These are phyloP conservation scores for Malurus alboscapulatus DNA, from an alignment of 2,113 vertebrate genomes.

Conservation along the genomic window DNA sequence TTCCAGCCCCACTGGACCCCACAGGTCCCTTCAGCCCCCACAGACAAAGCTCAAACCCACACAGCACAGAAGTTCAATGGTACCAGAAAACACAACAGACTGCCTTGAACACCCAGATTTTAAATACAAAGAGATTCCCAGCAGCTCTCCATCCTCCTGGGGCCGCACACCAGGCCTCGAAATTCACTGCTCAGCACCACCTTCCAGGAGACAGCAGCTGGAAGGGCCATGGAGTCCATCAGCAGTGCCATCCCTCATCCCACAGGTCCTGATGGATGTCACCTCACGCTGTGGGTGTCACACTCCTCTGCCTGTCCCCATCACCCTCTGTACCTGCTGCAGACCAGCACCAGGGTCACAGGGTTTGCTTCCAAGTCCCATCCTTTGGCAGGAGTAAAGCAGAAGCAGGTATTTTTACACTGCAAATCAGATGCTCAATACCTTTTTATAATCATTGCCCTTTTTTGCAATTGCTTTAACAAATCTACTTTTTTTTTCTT, in stretches of 20 bases:
- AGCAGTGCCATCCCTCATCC: neutral
- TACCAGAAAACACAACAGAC: neutral
- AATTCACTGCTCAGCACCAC: neutral
- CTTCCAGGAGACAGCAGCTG: neutral
- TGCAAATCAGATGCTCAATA: neutral
- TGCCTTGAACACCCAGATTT: neutral
- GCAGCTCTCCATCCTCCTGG: neutral
- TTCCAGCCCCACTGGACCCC: neutral
- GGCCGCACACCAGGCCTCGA: neutral
- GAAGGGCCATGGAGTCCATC: neutral
- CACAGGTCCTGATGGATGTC: neutral
- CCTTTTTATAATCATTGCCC: neutral
- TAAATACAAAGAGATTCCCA: neutral
- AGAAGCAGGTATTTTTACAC: neutral
- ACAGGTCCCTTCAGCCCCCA: neutral
- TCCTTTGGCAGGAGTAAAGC: neutral
- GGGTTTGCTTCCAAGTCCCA: neutral
- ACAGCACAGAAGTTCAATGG: neutral
- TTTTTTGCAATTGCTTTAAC: neutral
- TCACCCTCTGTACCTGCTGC: neutral
- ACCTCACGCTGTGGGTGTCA: neutral
- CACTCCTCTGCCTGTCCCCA: fast-evolving
- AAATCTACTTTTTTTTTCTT: neutral
- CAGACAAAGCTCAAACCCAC: neutral
- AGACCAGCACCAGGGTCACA: fast-evolving